Conservation (phyloP, 1,140 invertebrate genomes). For the Lepidurus couesii region DNA sequence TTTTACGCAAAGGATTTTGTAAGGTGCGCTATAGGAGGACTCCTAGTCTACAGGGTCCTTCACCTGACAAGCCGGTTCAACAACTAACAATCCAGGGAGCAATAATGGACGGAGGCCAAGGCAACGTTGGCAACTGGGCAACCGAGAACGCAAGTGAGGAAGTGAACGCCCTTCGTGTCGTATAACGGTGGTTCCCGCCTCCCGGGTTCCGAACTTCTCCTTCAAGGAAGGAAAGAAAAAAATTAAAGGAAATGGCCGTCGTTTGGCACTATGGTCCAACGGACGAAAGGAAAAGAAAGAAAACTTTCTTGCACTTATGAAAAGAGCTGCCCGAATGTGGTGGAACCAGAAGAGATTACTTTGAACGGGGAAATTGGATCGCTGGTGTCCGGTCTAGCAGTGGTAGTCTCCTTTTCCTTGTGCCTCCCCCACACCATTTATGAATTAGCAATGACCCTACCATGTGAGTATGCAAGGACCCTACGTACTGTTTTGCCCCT, state of each 20-base stretch:
- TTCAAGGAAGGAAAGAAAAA: background rate
- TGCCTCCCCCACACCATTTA: background rate
- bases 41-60: background rate
- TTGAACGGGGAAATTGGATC: background rate
- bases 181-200: background rate
- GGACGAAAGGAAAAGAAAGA: background rate
- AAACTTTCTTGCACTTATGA: background rate
- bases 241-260: background rate
- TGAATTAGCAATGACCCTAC: background rate
- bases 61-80: background rate
- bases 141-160: slow-evolving; percentile 1
- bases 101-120: background rate
- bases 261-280: background rate
- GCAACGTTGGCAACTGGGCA: background rate
- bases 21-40: background rate
- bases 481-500: too few species aligned
- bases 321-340: background rate
- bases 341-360: background rate
- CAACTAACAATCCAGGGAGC: background rate
- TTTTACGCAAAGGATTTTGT: too few species aligned
- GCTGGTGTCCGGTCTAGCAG: background rate
- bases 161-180: slow-evolving; percentile 5
- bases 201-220: background rate
- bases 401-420: too few species aligned
- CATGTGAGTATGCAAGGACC: background rate